phyloP scores from a whole-genome alignment of 2,797 vertebrate species.

The Clarias pachynema region DNA sequence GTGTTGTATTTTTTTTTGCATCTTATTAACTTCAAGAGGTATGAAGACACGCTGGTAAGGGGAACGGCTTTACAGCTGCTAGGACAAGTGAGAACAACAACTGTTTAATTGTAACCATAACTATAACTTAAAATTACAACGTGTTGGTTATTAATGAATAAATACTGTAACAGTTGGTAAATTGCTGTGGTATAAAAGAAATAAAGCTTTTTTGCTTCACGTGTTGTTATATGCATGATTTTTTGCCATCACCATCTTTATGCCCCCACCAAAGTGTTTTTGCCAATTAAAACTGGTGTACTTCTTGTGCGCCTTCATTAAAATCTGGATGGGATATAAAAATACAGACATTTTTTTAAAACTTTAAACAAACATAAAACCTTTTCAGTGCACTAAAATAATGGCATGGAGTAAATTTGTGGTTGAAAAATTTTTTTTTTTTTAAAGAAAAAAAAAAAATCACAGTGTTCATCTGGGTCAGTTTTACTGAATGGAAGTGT shows the following conservation, averaged over 20 bases:
- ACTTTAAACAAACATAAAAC: background rate
- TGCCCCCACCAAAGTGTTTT: background rate
- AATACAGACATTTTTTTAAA: background rate
- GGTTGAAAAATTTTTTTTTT: slow-evolving; percentile 25
- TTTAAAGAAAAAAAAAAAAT: background rate
- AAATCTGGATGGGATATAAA: background rate
- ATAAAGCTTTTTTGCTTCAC: background rate
- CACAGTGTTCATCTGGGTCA: background rate
- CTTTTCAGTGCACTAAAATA: background rate
- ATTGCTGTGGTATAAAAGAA: background rate
- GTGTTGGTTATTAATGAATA: background rate
- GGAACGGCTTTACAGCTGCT: background rate
- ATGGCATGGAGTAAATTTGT: background rate
- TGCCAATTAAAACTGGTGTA: background rate
- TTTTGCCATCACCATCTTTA: background rate
- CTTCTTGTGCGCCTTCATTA: background rate
- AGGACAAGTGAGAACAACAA: background rate
- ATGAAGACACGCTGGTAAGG: background rate
- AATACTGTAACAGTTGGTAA: background rate
- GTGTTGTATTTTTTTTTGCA: background rate
- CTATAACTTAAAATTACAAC: background rate
- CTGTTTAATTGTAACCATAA: background rate
- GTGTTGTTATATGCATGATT: background rate
- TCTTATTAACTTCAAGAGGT: background rate
- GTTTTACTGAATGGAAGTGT: background rate